Evolutionary conservation across 2,113 vertebrate genomes (phyloP).

Genomic region (Acinonyx jubatus): DNA sequence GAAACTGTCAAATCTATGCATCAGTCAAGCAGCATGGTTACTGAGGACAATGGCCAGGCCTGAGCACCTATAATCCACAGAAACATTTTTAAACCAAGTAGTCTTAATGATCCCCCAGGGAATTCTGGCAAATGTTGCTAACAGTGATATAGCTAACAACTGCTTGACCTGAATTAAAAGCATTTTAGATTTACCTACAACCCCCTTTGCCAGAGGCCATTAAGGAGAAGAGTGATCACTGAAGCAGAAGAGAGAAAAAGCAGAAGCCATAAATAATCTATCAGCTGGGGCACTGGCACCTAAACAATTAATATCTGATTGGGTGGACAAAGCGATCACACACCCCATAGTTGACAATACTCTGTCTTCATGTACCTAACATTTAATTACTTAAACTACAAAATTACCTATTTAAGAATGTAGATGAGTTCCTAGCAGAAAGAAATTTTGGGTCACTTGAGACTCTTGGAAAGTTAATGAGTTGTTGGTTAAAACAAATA

Average conservation of each 20-base stretch:
- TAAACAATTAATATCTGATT: background rate
- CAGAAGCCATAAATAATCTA: background rate
- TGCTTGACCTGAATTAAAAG: background rate
- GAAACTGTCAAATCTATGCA: background rate
- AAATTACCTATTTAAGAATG: conserved; percentile 46
- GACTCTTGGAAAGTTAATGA: background rate
- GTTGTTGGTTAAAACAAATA: conserved; percentile 16
- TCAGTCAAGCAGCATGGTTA: background rate
- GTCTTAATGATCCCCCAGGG: background rate
- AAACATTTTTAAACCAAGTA: background rate
- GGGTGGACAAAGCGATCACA: background rate
- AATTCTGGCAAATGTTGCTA: conserved; percentile 1
- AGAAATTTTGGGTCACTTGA: conserved; percentile 43
- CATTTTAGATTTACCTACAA: background rate
- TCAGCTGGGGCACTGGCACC: background rate
- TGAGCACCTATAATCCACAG: background rate
- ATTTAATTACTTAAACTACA: background rate
- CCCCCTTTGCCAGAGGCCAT: background rate
- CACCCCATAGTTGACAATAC: background rate
- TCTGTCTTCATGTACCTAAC: background rate
- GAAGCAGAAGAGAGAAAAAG: background rate
- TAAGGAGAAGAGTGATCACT: background rate
- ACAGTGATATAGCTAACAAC: background rate
- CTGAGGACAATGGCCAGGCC: background rate
- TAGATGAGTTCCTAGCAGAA: background rate